Percentiles rank a stretch among this genome's conserved stretches.
phyloP scores from a whole-genome alignment of 37 sponge, comb jelly and placozoan genomes.

The Aphrocallistes beatrix region DNA sequence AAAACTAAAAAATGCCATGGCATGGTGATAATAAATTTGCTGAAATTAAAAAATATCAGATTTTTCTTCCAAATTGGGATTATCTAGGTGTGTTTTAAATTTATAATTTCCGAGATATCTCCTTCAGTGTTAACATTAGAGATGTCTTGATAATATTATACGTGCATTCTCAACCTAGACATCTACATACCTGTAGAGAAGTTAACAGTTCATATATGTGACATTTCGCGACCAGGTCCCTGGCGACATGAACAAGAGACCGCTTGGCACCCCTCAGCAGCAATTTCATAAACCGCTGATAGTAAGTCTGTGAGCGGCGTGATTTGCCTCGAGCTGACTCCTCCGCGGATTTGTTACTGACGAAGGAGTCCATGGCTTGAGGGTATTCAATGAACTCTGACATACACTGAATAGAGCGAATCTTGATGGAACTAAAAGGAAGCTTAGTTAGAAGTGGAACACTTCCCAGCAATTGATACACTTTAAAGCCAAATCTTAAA shows the following conservation, averaged over 20 bases:
- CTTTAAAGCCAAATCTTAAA: no score
- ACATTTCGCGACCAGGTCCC: not conserved
- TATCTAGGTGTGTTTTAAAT: no score
- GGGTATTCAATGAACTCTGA: not conserved
- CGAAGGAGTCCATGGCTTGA: not conserved
- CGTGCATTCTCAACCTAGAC: no score
- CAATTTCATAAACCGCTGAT: not conserved
- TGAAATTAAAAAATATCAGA: no score
- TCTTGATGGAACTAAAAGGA: not conserved
- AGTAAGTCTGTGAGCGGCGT: not conserved
- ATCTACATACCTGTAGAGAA: not conserved
- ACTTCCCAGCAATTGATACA: no score
- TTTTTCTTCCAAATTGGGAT: no score
- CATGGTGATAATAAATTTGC: no score
- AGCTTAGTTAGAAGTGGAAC: no score
- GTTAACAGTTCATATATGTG: not conserved
- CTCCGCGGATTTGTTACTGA: not conserved
- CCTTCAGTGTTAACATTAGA: no score
- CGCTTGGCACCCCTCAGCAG: not conserved
- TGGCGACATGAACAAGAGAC: not conserved
- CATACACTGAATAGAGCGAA: not conserved
- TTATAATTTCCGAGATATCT: no score
- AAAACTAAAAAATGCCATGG: no score
- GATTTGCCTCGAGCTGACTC: not conserved
- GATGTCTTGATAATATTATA: no score